Evolutionary conservation across 2,888 invertebrate species (phyloP), one percentile per base, ranked within the genome.

Genomic region (Cephalotes varians): DNA sequence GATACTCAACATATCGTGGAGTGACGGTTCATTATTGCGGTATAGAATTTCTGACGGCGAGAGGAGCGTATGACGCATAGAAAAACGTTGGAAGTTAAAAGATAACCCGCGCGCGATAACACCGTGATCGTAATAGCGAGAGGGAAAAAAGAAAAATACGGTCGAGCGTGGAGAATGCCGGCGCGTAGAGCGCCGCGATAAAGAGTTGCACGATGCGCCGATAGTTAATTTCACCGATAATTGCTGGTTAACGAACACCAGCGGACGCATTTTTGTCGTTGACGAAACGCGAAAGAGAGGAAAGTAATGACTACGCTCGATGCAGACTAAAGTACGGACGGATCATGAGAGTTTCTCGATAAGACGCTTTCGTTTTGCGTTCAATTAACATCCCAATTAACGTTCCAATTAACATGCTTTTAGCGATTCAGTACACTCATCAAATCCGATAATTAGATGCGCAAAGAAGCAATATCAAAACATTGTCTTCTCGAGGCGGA

Each of bases 31-130:
- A 58, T 83, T 65, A 54, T 72, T 49, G 56, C 31, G 67, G 83
- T 82, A 79, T 85, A 82, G 83, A 80, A 83, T 87, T 87, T 87
- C 83, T 87, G 60, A 56, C 65, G 51, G 47, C 10, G 28, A 18
- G 34, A 60, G 71, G 74, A 69, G 37, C 12, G 40, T 49, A 51
- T 40, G 71, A 65, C 31, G 62, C 71, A 60, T 18, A 65, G 65
- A 72, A 83, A 72, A 81, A 64, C 25, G n/a, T 21, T 71, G 31
- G 18, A 72, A 64, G 80, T 80, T 71, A 71, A n/a, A 10, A 71
- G 83, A 83, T 83, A 81, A 81, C 58, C 40, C 64, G 47, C 25
- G 28, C 10, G 15, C 31, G 80, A 80, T 80, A 73, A 49, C 44
- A 34, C 49, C 25, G 47, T 7, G 15, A 7, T 51, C 51, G 49